Evolutionary conservation across 2,888 invertebrate genomes (phyloP), one percentile per base, ranked within the genome.

Genomic region (Andrena haemorrhoa): DNA sequence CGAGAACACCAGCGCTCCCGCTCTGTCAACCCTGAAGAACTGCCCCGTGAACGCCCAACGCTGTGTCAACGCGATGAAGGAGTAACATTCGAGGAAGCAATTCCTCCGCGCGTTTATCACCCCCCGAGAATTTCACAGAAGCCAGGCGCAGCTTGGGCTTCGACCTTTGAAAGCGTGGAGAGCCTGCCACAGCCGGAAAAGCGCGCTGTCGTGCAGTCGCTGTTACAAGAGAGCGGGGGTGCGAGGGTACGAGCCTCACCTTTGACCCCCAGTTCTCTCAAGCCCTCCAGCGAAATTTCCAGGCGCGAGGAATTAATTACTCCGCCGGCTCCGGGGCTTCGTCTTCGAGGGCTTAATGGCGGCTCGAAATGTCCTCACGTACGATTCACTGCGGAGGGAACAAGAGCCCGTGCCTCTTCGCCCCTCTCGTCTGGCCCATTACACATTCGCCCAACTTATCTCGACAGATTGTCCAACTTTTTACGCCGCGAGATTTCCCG

Each of bases 251-350:
- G 6, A 26, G 61, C 41, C 41, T 4, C 41, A 61, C 29, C 51
- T 41, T 56, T 60, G 58, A 64, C 75, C 35, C n/a, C 20, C 41
- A 23, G 74, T 35, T 29, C 72, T 29, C 41, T n/a, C 33, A 10
- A 58, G 29, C 71, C 33, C 47, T 66, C 65, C 29, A 51, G 69
- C 83, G 84, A 86, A 88, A 87, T 89, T 88, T 87, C 85, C 60
- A 80, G 81, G 58, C 86, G 83, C 86, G 75, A 86, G 76, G 76
- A 83, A 81, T 83, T 76, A 81, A 83, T 83, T 83, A 77, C 81
- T 26, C 29, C 69, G 65, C 35, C 72, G 70, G 53, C 53, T 73
- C 53, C 35, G 49, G 66, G 53, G 58, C 78, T 69, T 75, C 70
- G 73, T 66, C 84, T 80, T 84, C 74, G 76, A 75, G 68, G 58